Evolutionary conservation across 2,113 vertebrate genomes (phyloP).

Genomic region (Entosphenus tridentatus): DNA sequence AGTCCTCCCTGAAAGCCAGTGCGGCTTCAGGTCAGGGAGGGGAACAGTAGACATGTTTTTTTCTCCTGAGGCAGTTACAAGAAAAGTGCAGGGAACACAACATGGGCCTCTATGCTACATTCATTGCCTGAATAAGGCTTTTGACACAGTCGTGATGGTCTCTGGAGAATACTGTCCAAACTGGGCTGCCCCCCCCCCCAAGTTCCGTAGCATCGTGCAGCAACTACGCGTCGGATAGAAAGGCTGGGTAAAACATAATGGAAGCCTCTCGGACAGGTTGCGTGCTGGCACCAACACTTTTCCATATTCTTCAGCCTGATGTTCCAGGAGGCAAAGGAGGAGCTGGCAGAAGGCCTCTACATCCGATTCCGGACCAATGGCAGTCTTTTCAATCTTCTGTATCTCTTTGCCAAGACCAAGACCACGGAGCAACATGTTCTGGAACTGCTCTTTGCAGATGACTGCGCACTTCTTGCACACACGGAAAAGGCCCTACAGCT

Average conservation of each 20-base stretch:
- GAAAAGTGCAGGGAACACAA: background rate
- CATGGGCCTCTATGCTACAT: background rate
- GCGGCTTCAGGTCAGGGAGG: background rate
- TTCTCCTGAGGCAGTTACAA: background rate
- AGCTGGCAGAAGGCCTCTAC: background rate
- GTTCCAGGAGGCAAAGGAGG: background rate
- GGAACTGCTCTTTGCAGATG: slow-evolving; percentile 1
- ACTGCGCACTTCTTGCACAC: background rate
- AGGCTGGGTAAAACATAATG: background rate
- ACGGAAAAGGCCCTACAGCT: background rate
- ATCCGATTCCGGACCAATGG: background rate
- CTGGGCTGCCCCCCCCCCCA: background rate
- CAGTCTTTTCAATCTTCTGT: too few relatives aligned
- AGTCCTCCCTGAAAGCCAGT: slow-evolving; percentile 1
- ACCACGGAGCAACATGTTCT: background rate
- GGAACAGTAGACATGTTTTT: background rate
- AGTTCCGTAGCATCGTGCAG: background rate
- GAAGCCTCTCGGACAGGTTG: background rate
- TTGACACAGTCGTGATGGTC: too few relatives aligned
- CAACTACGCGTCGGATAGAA: background rate
- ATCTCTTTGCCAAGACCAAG: background rate
- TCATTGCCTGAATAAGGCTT: too few relatives aligned
- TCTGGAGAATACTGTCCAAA: too few relatives aligned
- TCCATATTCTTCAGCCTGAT: slow-evolving; percentile 2
- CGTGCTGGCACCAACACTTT: background rate